Evolutionary conservation across 1,140 invertebrate genomes (phyloP), one percentile per base, ranked within the genome.

Genomic region (Octopus sinensis): DNA sequence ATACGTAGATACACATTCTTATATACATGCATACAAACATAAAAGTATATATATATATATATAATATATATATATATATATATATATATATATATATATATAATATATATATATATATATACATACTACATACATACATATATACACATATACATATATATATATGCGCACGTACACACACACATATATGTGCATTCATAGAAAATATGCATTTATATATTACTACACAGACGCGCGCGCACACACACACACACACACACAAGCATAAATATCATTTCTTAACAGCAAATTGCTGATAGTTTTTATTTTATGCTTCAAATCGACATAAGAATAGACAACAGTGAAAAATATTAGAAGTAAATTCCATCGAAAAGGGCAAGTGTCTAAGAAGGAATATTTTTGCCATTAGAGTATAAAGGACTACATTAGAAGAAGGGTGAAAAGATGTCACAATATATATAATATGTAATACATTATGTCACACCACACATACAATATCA

Each of bases 1-100:
- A 43, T 75, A 53, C 43, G 53, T 30, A 53, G 10, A 62, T 56
- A 51, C 17, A 75, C 6, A 76, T 51, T 81, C 30, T 4, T 56
- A 76, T 52, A 80, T 43, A 82, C 78, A 81, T 54, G 68, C 80
- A 78, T 6, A 83, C 78, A 81, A 30, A 81, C 62, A 23, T n/a
- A n/a, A n/a, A n/a, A n/a, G n/a, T 56, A 81, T 52, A 78, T 13
- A 71, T 7, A 80, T 53, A 52, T 17, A 68, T n/a, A 52, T 73
- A 13, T 23, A 73, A 7, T 52, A 43, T 5, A n/a, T 4, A 79
- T 23, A 43, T 6, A 43, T 5, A 52, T n/a, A 62, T 43, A 76
- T 73, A 17, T 17, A 76, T 54, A 76, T 53, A 82, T 76, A 79
- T 54, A 79, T 80, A 56, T 73, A 71, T 56, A 80, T 68, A 75